These are phyloP conservation scores for Leptinotarsa defecta DNA, from an alignment of 1,140 invertebrate genomes.

Conservation along the genomic window DNA sequence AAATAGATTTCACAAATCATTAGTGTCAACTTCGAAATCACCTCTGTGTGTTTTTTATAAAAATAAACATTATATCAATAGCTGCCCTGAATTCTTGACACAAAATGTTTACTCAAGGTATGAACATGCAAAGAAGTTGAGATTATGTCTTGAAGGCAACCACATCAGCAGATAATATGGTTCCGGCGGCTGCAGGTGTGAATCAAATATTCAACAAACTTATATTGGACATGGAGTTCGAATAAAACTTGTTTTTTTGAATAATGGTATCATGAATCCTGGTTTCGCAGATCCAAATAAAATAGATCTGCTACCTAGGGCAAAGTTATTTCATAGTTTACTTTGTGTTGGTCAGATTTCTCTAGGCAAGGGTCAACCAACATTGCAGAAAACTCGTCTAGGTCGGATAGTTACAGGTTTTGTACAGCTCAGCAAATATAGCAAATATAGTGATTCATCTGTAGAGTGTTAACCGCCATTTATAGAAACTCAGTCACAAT, in stretches of 20 bases:
- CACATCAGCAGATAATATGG: neutral
- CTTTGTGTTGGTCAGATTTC: constrained; percentile 43
- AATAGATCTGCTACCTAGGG: constrained; percentile 47
- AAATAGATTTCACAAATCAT: neutral
- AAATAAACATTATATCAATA: neutral
- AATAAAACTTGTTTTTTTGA: neutral
- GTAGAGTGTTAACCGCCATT: neutral
- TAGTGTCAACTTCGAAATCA: neutral
- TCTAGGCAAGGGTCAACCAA: constrained; percentile 34
- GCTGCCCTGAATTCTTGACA: neutral
- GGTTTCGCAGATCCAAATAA: constrained; percentile 15
- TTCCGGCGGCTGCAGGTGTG: neutral
- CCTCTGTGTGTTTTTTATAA: neutral
- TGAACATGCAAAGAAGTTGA: neutral
- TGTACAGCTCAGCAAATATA: neutral
- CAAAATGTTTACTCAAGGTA: neutral
- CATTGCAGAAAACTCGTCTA: constrained; percentile 47
- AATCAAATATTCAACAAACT: neutral
- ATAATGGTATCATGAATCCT: neutral
- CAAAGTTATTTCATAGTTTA: constrained; percentile 48
- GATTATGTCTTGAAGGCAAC: neutral
- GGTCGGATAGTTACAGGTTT: constrained; percentile 44
- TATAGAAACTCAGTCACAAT: neutral
- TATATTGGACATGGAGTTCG: no score
- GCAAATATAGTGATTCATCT: no score